A percentile compares a stretch with the other conserved stretches of the same genome.
Evolutionary conservation across 2,888 invertebrate species (phyloP).

Genomic region (Chymomyza amoena): DNA sequence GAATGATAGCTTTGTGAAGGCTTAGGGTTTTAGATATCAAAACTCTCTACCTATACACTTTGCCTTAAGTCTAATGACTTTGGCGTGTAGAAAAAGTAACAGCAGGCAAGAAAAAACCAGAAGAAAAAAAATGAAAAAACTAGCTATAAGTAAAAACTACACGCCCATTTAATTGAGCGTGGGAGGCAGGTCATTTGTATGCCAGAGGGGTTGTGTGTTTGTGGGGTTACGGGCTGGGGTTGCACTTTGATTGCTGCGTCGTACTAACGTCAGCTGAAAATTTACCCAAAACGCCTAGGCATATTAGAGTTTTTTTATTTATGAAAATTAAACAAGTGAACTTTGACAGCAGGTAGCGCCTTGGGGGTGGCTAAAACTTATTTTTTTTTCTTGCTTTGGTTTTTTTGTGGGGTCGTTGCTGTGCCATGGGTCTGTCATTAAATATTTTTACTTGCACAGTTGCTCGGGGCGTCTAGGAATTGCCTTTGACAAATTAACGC

Average conservation of each 20-base stretch:
- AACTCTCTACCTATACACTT: no score
- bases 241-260: conserved; percentile 57
- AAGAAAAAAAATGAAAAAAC: background rate
- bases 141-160: conserved; percentile 17
- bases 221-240: background rate
- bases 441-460: conserved; percentile 44
- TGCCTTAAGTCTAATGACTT: conserved; percentile 25
- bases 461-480: conserved; percentile 23
- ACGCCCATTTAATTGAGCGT: conserved; percentile 66
- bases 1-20: no score
- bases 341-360: conserved; percentile 63
- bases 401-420: conserved; percentile 22
- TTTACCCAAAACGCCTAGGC: conserved; percentile 50
- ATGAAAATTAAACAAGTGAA: conserved; percentile 68
- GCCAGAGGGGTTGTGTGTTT: background rate
- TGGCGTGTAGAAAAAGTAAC: conserved; percentile 10
- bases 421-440: conserved; percentile 52
- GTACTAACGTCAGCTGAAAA: conserved; percentile 53
- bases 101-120: background rate
- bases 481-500: conserved; percentile 60
- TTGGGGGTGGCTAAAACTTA: conserved; percentile 39
- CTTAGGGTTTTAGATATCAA: no score
- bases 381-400: background rate
- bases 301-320: conserved; percentile 46
- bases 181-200: conserved; percentile 6